Evolutionary conservation across 2,797 vertebrate genomes (phyloP), one percentile per base, ranked within the genome.

Genomic region (Epinephelus malabaricus): DNA sequence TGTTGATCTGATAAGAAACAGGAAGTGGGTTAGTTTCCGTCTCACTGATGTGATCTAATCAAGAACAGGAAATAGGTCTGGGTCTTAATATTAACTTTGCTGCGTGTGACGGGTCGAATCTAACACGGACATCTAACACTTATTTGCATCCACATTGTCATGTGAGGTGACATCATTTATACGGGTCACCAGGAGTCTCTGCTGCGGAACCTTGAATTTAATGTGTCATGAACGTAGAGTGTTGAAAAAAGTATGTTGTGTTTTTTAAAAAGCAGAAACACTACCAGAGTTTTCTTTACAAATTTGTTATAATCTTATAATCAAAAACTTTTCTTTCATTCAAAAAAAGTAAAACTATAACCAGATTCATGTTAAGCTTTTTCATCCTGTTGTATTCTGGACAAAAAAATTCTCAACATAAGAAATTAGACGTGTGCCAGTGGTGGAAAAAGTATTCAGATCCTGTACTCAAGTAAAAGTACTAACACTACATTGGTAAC

Each of bases 111-210:
- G 1, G 46, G 25, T 62, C 0, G 0, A 69, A 85, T 85, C 83
- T 75, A 34, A 84, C 14, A 66, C 4, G 73, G 78, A 86, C 4
- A 59, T 85, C 58, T 70, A 62, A 21, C 1, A 19, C 49, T 50
- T 7, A 49, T 89, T 85, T 83, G 61, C 86, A 85, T 89, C 54
- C 23, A 53, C 0, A 61, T 46, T 19, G 14, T 55, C 23, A 18
- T 43, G 7, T 47, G 18, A 25, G 21, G 25, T 70, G 65, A 72
- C 23, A 7, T 79, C 11, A 40, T 46, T 49, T 21, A 50, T 7
- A 49, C 1, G n/a, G 43, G 45, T 34, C 49, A 34, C 13, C 8
- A 4, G 12, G 18, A 27, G 38, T 30, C 5, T 45, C 19, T 12
- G 53, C 34, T 30, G 23, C 30, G 14, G 18, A 21, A 13, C 69